A percentile compares a stretch with the other conserved stretches of the same genome.
phyloP scores from a whole-genome alignment of 2,113 vertebrate species.

The Lepidothrix coronata region DNA sequence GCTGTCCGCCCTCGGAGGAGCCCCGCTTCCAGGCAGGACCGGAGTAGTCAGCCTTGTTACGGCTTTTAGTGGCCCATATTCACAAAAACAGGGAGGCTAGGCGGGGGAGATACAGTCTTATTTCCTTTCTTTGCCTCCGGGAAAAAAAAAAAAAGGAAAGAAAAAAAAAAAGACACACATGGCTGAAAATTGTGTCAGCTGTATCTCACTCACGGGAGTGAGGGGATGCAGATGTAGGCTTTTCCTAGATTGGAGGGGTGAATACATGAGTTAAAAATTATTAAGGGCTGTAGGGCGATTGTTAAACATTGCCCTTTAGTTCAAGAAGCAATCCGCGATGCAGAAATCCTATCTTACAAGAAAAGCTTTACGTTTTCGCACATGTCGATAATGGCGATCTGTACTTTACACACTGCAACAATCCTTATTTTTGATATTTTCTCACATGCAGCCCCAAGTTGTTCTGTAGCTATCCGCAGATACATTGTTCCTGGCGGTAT shows the following conservation, averaged over 20 bases:
- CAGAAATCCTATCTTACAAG: background rate
- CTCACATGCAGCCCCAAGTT: background rate
- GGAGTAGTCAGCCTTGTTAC: background rate
- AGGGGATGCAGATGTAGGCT: background rate
- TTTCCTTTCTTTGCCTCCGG: background rate
- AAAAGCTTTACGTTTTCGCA: background rate
- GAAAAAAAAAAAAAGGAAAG: rapidly evolving
- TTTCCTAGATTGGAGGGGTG: background rate
- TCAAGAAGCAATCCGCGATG: background rate
- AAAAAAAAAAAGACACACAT: too few relatives aligned
- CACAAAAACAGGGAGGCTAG: background rate
- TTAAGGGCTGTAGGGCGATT: background rate
- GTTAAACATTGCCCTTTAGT: conserved; percentile 31
- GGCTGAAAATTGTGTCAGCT: background rate
- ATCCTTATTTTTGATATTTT: background rate
- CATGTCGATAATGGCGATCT: background rate
- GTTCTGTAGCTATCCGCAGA: background rate
- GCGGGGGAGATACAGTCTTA: background rate
- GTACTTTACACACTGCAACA: rapidly evolving
- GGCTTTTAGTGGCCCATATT: background rate
- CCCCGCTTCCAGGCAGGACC: background rate
- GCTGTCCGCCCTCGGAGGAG: background rate
- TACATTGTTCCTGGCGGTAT: background rate
- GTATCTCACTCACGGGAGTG: background rate
- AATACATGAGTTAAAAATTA: conserved; percentile 21